Conservation (phyloP, 92 coral and sea anemone genomes). For the Umimayanthus kanabou region DNA sequence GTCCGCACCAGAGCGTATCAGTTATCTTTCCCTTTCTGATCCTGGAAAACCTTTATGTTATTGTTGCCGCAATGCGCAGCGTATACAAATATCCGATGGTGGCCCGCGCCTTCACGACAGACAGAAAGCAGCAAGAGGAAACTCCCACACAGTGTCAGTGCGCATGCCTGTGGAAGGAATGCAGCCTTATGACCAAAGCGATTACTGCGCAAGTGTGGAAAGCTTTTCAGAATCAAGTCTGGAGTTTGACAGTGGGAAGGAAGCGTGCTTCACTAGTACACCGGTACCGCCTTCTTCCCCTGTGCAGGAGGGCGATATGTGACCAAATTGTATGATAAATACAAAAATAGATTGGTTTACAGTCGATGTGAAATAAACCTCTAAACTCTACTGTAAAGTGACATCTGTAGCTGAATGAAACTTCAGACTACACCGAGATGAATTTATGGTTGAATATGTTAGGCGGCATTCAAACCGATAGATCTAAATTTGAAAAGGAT, state of each 20-base stretch:
- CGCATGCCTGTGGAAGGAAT: background rate
- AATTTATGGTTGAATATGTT: no score
- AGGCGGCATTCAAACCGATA: no score
- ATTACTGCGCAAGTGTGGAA: background rate
- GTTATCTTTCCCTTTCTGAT: background rate
- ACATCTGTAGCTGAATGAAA: no score
- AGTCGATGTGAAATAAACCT: no score
- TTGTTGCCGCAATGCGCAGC: background rate
- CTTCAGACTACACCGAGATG: no score
- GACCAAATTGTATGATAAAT: background rate
- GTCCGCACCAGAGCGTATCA: conserved; percentile 10
- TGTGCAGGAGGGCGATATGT: background rate
- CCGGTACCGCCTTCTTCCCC: conserved; percentile 1
- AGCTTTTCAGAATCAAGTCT: background rate
- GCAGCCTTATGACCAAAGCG: background rate
- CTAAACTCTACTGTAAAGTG: no score
- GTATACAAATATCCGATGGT: background rate
- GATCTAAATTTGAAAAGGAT: no score
- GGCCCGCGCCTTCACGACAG: background rate
- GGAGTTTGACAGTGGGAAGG: background rate
- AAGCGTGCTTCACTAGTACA: background rate
- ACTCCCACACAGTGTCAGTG: background rate
- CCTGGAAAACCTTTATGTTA: background rate
- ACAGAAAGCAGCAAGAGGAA: background rate
- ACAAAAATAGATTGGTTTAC: no score